Base-by-base conservation (phyloP, 2,113 vertebrate species). In the Apteryx owenii region DNA sequence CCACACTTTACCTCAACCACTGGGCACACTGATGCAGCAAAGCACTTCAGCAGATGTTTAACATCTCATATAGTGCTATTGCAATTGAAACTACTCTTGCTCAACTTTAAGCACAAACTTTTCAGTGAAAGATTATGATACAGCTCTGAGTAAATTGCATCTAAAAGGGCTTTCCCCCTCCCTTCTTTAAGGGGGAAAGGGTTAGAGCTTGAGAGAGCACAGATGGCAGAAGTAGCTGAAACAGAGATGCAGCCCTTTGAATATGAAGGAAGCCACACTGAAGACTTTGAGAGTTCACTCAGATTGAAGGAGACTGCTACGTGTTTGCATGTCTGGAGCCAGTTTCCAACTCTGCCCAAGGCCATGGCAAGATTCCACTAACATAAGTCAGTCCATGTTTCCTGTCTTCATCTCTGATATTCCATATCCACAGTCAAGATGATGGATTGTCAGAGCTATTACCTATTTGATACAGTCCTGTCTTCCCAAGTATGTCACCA, bases 291-390 rank as follows among this genome's bases (percentile, higher is more conserved):
- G 81, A 48, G 38, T 65, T 80, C 44, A 56, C 28, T 81, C 1
- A 2, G 25, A 70, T 68, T 48, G 73, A 73, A 86, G 22, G n/a
- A 53, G 12, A 26, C 0, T 31, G 51, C 26, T 50, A 1, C 5
- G 53, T 3, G 20, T 46, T 62, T 0, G 0, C 12, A 21, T 6
- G 31, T 20, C 72, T 83, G 62, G 36, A 92, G 65, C 20, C 29
- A 84, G 21, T 64, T 64, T 92, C 84, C 86, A 92, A 53, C 46
- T 75, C 21, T 16, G 38, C 40, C 73, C 33, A 54, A 86, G 60
- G 81, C 33, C 46, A 50, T 7, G 33, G 92, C 50, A 90, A 54
- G 54, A 92, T 90, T 75, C 60, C 89, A 84, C 50, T n/a, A 86
- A 46, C 14, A 0, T 40, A 83, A 66, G 10, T 76, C 48, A 80